A percentile compares a stretch with the other conserved stretches of the same genome.
Conservation (phyloP, 2,888 invertebrate genomes). For the Dascillus cervinus region DNA sequence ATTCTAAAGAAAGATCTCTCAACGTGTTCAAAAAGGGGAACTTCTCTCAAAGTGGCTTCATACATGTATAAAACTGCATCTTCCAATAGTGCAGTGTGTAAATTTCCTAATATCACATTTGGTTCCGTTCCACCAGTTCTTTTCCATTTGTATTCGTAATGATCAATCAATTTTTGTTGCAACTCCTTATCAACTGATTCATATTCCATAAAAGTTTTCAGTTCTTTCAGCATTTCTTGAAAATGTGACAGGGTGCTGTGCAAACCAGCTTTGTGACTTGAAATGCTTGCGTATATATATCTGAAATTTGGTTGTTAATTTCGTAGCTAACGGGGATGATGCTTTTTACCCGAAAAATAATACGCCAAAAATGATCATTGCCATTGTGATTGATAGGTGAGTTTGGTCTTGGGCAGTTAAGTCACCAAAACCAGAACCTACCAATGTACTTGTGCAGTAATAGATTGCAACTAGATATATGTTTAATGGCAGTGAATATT, state of each 20-base stretch:
- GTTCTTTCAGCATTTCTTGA: slow-evolving; percentile 14
- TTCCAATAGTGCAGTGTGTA: slow-evolving; percentile 48
- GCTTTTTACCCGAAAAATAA: slow-evolving; percentile 16
- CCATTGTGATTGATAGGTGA: slow-evolving; percentile 12
- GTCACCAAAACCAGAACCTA: slow-evolving; percentile 17
- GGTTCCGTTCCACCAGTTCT: slow-evolving; percentile 43
- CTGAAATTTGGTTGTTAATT: slow-evolving; percentile 7
- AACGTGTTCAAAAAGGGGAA: slow-evolving; percentile 48
- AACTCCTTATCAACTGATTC: slow-evolving; percentile 13
- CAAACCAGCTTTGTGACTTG: slow-evolving; percentile 16
- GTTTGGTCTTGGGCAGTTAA: slow-evolving; percentile 13
- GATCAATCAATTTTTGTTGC: slow-evolving; percentile 40
- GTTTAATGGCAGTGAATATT: slow-evolving; percentile 13
- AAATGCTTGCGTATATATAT: slow-evolving; percentile 19
- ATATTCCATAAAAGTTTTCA: slow-evolving; percentile 15
- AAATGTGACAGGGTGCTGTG: slow-evolving; percentile 15
- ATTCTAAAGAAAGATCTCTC: slow-evolving; percentile 49
- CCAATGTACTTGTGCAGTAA: slow-evolving; percentile 15
- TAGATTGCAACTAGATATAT: slow-evolving; percentile 18
- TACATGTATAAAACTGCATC: slow-evolving; percentile 49
- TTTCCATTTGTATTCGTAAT: slow-evolving; percentile 50
- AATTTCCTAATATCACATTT: slow-evolving; percentile 37
- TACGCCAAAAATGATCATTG: slow-evolving; percentile 13
- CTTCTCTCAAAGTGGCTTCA: slow-evolving; percentile 45
- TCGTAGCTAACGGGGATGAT: too few species aligned